Conservation (phyloP, 2,797 vertebrate species). For the Tenualosa ilisha region DNA sequence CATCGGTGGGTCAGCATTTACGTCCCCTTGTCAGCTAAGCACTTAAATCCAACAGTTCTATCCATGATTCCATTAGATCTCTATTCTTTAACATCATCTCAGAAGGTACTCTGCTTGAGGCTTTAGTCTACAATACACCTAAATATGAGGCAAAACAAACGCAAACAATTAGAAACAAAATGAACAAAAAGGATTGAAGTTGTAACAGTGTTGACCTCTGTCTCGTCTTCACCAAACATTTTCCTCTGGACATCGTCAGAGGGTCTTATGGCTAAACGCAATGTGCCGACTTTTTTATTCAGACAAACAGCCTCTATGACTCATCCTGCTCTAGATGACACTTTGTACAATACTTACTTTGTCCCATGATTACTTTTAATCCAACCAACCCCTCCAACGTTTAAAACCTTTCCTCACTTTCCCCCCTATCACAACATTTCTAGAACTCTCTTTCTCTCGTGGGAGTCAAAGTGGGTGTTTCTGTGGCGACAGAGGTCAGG, state of each 20-base stretch:
- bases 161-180: neutral
- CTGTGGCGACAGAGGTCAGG: neutral
- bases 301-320: neutral
- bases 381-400: neutral
- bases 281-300: neutral
- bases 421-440: neutral
- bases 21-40: neutral
- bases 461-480: slow-evolving; percentile 5
- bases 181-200: neutral
- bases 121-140: neutral
- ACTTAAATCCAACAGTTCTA: neutral
- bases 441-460: neutral
- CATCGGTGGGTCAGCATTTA: neutral
- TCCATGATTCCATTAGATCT: neutral
- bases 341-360: slow-evolving; percentile 16
- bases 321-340: slow-evolving; percentile 3
- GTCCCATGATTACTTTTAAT: neutral
- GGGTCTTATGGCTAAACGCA: neutral
- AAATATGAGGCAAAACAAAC: neutral
- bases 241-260: neutral
- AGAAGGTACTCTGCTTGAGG: neutral
- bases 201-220: slow-evolving; percentile 13
- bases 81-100: neutral
- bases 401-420: neutral
- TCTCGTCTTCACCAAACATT: neutral